Percentiles rank a stretch among this genome's conserved stretches.
Evolutionary conservation across 2,113 vertebrate genomes (phyloP).

Genomic region (Dicaeum eximium): DNA sequence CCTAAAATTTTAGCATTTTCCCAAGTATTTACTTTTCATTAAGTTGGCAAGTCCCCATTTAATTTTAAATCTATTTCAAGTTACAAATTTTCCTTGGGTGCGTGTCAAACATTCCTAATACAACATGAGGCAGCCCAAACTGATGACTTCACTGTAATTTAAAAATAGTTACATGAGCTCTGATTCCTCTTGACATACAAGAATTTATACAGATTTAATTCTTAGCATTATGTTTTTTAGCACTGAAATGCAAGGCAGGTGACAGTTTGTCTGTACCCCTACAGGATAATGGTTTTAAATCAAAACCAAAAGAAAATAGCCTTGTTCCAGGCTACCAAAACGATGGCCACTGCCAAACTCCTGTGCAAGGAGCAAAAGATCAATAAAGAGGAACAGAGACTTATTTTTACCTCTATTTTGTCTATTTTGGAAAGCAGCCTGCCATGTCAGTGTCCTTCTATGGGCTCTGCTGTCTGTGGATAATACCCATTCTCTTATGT

Average conservation of each 20-base stretch:
- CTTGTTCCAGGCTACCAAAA: background rate
- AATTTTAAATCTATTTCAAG: background rate
- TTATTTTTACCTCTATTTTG: background rate
- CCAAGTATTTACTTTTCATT: background rate
- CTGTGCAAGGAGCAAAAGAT: background rate
- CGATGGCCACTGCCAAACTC: background rate
- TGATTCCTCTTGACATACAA: background rate
- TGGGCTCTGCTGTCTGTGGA: background rate
- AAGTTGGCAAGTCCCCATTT: background rate
- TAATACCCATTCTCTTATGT: background rate
- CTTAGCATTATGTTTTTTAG: background rate
- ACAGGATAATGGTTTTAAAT: background rate
- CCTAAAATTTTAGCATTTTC: background rate
- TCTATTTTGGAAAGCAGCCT: background rate
- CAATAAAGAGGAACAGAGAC: background rate
- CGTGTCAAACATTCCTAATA: background rate
- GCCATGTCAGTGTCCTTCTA: background rate
- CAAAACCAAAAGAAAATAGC: background rate
- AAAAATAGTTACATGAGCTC: background rate
- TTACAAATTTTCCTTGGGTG: background rate
- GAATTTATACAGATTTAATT: background rate
- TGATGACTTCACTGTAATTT: conserved; percentile 11
- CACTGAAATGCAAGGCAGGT: background rate
- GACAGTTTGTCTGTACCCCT: background rate
- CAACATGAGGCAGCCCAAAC: background rate